Evolutionary conservation across 2,888 invertebrate species (phyloP).

Genomic region (Andrena fulva): DNA sequence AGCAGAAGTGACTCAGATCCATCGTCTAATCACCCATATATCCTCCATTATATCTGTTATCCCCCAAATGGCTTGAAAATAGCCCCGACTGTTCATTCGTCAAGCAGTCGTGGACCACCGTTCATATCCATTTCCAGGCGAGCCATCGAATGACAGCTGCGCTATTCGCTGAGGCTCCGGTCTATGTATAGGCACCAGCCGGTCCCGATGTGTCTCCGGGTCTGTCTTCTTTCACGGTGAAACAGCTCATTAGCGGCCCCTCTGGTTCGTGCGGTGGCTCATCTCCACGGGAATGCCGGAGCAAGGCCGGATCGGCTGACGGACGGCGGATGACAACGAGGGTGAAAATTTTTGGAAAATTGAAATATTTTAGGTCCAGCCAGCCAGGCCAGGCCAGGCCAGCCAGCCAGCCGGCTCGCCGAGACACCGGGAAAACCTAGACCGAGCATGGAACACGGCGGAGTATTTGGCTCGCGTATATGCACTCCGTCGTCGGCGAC

Average conservation of each 20-base stretch:
- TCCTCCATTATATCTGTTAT: neutral
- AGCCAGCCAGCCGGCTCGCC: constrained; percentile 26
- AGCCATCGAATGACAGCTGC: neutral
- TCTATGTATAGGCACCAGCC: constrained; percentile 10
- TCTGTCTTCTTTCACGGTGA: constrained; percentile 22
- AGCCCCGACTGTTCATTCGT: constrained; percentile 5
- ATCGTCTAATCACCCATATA: neutral
- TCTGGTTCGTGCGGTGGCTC: constrained; percentile 42
- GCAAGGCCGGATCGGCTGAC: constrained; percentile 54
- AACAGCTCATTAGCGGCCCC: constrained; percentile 53
- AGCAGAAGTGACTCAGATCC: too few relatives aligned
- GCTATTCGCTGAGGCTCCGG: neutral
- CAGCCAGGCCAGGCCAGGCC: constrained; percentile 28
- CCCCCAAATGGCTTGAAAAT: neutral
- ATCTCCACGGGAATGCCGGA: constrained; percentile 46
- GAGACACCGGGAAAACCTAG: constrained; percentile 54
- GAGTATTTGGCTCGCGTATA: constrained; percentile 77
- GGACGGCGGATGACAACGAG: constrained; percentile 35
- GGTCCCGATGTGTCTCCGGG: constrained; percentile 1
- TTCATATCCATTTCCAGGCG: neutral
- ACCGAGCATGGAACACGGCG: constrained; percentile 54
- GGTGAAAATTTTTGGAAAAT: constrained; percentile 73
- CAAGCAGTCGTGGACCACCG: neutral
- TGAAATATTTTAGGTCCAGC: constrained; percentile 72
- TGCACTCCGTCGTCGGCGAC: constrained; percentile 73